phyloP scores from a whole-genome alignment of 2,113 vertebrate genomes.

The Excalfactoria chinensis region DNA sequence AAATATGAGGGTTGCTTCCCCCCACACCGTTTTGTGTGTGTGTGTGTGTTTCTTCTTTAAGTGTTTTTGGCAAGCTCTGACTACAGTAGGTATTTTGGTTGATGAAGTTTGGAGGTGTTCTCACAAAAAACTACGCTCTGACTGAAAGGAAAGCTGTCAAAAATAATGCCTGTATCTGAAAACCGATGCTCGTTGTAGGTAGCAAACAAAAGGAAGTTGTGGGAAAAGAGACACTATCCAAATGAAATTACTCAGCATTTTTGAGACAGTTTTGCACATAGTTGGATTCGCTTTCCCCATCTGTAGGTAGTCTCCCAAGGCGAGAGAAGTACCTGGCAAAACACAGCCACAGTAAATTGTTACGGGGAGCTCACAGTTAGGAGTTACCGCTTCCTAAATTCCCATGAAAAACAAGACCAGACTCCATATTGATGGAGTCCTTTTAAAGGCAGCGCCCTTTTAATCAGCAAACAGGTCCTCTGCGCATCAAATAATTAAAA shows the following conservation, averaged over 20 bases:
- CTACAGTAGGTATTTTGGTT: neutral
- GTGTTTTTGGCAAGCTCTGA: neutral
- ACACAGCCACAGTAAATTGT: neutral
- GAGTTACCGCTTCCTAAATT: conserved; percentile 38
- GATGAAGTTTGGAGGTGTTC: neutral
- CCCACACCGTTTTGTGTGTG: neutral
- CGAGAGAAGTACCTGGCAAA: conserved; percentile 25
- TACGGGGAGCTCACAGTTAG: neutral
- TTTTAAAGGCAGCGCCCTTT: conserved; percentile 62
- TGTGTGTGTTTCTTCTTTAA: neutral
- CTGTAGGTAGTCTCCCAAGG: neutral
- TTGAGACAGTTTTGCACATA: neutral
- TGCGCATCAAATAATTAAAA: conserved; percentile 81
- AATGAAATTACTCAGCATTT: neutral
- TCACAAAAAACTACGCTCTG: neutral
- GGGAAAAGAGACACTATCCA: neutral
- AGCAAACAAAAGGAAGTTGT: neutral
- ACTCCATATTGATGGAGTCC: conserved; percentile 58
- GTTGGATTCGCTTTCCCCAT: neutral
- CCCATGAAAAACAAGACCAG: conserved; percentile 29
- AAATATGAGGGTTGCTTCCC: neutral
- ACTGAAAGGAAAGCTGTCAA: neutral
- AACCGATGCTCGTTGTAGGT: neutral
- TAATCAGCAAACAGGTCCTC: conserved; percentile 79
- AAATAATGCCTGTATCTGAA: neutral